Evolutionary conservation across 2,888 invertebrate genomes (phyloP).

Genomic region (Lypha dubia): DNA sequence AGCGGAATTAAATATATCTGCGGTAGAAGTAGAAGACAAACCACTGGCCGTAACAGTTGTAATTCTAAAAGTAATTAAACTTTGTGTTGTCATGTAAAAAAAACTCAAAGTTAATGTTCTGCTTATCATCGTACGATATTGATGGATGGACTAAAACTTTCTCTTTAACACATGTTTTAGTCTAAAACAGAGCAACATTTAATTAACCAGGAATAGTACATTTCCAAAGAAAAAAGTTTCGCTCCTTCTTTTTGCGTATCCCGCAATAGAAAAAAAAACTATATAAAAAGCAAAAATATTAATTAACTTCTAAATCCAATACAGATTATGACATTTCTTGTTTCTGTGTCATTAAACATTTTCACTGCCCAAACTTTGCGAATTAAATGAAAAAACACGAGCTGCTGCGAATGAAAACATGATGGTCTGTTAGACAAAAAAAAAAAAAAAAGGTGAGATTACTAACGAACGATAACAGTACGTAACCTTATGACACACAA

Average conservation of each 20-base stretch:
- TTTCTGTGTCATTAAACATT: slow-evolving; percentile 20
- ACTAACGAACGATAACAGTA: slow-evolving; percentile 23
- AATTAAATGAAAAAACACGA: slow-evolving; percentile 1
- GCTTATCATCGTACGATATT: too few relatives aligned
- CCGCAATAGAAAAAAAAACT: not conserved
- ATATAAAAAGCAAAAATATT: not conserved
- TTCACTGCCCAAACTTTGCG: not conserved
- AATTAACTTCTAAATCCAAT: not conserved
- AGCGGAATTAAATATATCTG: too few relatives aligned
- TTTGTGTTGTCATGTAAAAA: too few relatives aligned
- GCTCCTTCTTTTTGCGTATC: not conserved
- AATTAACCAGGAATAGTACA: too few relatives aligned
- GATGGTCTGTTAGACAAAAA: not conserved
- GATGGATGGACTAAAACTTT: too few relatives aligned
- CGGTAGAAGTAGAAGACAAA: too few relatives aligned
- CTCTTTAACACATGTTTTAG: too few relatives aligned
- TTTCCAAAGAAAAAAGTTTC: too few relatives aligned
- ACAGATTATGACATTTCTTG: slow-evolving; percentile 24
- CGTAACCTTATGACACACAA: slow-evolving; percentile 26
- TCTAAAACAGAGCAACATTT: too few relatives aligned
- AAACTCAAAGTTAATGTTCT: too few relatives aligned
- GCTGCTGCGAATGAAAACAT: not conserved
- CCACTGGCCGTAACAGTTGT: too few relatives aligned
- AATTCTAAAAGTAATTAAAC: too few relatives aligned
- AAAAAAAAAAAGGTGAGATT: slow-evolving; percentile 24